phyloP scores from a whole-genome alignment of 92 coral and sea anemone genomes.

The Epizoanthus ramosus region DNA sequence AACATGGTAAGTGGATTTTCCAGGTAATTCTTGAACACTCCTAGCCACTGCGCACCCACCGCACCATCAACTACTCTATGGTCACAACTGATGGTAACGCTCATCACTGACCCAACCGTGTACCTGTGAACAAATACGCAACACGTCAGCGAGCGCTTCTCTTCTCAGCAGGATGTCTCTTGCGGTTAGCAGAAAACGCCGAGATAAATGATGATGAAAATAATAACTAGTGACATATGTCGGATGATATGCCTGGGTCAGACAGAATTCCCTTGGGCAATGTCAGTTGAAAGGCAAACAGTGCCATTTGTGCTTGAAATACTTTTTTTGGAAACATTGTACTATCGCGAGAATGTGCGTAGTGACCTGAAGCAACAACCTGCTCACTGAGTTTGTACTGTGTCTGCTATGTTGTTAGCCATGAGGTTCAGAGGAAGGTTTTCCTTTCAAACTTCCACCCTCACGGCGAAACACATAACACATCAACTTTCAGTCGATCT shows the following conservation, averaged over 20 bases:
- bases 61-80: constrained; percentile 98
- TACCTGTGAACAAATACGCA: constrained; percentile 55
- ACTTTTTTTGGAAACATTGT: too few relatives aligned
- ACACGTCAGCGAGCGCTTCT: background rate
- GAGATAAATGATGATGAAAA: background rate
- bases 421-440: too few relatives aligned
- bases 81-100: constrained; percentile 96
- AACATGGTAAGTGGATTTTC: constrained; percentile 93
- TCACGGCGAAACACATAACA: too few relatives aligned
- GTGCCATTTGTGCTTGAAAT: too few relatives aligned
- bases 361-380: too few relatives aligned
- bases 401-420: too few relatives aligned
- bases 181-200: background rate
- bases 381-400: too few relatives aligned
- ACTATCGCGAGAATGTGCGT: too few relatives aligned
- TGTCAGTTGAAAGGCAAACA: too few relatives aligned
- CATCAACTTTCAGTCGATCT: too few relatives aligned
- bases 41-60: constrained; percentile 96
- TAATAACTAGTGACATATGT: background rate
- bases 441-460: too few relatives aligned
- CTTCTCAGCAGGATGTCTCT: background rate
- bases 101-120: constrained; percentile 80
- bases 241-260: background rate
- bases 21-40: constrained; percentile 81
- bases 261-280: background rate